Evolutionary conservation across 1,140 invertebrate species (phyloP), one percentile per base, ranked within the genome.

Genomic region (Daktulosphaira vitifoliae): DNA sequence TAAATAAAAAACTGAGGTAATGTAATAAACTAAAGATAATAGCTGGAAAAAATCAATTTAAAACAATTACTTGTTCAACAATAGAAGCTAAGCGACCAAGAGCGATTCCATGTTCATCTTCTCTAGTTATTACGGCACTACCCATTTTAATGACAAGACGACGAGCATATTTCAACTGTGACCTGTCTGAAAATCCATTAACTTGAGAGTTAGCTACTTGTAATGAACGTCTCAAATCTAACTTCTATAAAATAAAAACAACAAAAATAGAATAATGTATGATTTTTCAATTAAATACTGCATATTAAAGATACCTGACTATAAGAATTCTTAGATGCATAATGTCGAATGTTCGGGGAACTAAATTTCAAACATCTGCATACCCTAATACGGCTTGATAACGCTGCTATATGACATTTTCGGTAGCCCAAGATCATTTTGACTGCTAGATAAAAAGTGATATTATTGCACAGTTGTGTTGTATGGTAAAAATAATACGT

Each of bases 91-190:
- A 78, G 69, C 96, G 79, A 9, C 96, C 96, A 1, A 99, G 78
- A 1, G 96, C 96, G 49, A 99, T 75, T 2, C 96, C 96, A 73
- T 95, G 94, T 71, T 96, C 93, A 75, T 99, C 96, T 73, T 96
- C 92, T 22, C 96, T 79, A 0, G 96, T 99, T 59, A 99, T 95
- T 4, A 99, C 95, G 0, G 96, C 96, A 74, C 91, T 96, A 25
- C 96, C 96, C 33, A 99, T 79, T 76, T 99, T 99, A 3, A 99
- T 87, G 0, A 99, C 92, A 59, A 99, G 77, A 69, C 96, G 77
- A 54, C 90, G 82, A 0, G 95, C 90, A 71, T 91, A 88, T 72
- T 90, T 87, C 52, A 99, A 75, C 71, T 99, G 92, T 69, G 82
- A 86, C 59, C 95, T 80, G 70, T 91, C 87, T 1, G 83, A 83